Conservation (phyloP, 2,888 invertebrate genomes). For the Dynastes hyllus region DNA sequence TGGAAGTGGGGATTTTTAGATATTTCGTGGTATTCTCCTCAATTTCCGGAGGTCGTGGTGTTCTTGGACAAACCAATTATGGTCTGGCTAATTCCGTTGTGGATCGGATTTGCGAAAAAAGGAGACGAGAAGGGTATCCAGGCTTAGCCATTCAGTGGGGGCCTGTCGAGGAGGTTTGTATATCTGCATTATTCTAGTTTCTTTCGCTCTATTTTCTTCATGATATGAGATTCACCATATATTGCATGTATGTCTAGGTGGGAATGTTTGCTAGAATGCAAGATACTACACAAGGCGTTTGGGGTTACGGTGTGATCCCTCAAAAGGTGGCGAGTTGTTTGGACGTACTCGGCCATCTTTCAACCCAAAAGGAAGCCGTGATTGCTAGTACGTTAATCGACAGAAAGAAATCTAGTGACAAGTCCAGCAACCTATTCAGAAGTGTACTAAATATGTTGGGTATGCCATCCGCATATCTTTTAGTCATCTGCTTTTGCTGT, state of each 20-base stretch:
- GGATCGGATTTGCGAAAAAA: slow-evolving; percentile 87
- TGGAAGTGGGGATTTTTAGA: slow-evolving; percentile 62
- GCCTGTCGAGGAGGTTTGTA: slow-evolving; percentile 65
- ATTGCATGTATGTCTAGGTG: slow-evolving; percentile 33
- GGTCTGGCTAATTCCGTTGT: slow-evolving; percentile 91
- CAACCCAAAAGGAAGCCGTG: slow-evolving; percentile 79
- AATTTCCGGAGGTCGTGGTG: slow-evolving; percentile 93
- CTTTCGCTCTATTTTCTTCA: neutral
- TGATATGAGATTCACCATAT: too few species aligned
- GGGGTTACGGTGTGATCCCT: slow-evolving; percentile 76
- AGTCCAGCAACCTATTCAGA: slow-evolving; percentile 79
- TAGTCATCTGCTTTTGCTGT: too few species aligned
- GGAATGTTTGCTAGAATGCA: slow-evolving; percentile 55
- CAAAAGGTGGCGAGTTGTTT: slow-evolving; percentile 80
- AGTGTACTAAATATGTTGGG: slow-evolving; percentile 78
- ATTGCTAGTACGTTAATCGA: slow-evolving; percentile 91
- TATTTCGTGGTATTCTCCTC: slow-evolving; percentile 95
- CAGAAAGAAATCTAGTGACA: slow-evolving; percentile 81
- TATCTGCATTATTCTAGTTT: neutral
- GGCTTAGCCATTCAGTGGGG: slow-evolving; percentile 59
- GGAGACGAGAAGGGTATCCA: slow-evolving; percentile 54
- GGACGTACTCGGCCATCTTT: slow-evolving; percentile 78
- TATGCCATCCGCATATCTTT: neutral
- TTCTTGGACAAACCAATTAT: slow-evolving; percentile 92
- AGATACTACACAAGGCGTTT: slow-evolving; percentile 50